Base-by-base conservation (phyloP, 2,113 vertebrate genomes). In the Oncorhynchus clarkii region DNA sequence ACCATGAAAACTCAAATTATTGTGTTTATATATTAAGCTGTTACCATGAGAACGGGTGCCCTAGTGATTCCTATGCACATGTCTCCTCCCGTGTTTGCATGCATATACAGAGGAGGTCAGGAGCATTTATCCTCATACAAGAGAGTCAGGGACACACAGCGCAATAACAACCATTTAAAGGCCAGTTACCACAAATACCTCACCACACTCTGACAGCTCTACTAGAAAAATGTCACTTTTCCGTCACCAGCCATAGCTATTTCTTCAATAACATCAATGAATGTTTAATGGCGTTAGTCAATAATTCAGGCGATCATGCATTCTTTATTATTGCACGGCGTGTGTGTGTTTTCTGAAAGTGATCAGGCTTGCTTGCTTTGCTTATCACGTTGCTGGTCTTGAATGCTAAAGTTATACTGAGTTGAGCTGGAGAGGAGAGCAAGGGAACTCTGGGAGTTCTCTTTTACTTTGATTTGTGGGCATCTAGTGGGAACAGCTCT, bases 291-390 rank as follows among this genome's bases (percentile, higher is more conserved):
- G 60, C 51, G 60, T 79, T 88, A 5, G 1, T 68, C 68, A 89
- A 87, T 86, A 83, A 85, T 88, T 77, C n/a, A 86, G 66, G 76
- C 8, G 64, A 57, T 78, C 59, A 82, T 88, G 72, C 85, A 88
- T 88, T 80, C 82, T 85, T 85, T 80, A 85, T 87, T 20, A n/a
- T 29, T 16, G 4, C 9, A 51, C 16, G 39, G 29, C 26, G 67
- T 69, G 67, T 45, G 49, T 31, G n/a, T 70, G 24, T 12, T 59
- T 51, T 80, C 54, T 26, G 27, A n/a, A 16, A 27, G 70, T 24
- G 16, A 68, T 68, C 29, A 18, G 18, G 16, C 18, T 20, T 18
- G 16, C 49, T 26, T 18, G 24, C n/a, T 4, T 27, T 71, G 49
- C 70, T 71, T 16, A 13, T 77, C 64, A 74, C 59, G 67, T 67